These are phyloP conservation scores for Pristionchus exspectatus DNA, from an alignment of 2,888 invertebrate species.

Conservation along the genomic window DNA sequence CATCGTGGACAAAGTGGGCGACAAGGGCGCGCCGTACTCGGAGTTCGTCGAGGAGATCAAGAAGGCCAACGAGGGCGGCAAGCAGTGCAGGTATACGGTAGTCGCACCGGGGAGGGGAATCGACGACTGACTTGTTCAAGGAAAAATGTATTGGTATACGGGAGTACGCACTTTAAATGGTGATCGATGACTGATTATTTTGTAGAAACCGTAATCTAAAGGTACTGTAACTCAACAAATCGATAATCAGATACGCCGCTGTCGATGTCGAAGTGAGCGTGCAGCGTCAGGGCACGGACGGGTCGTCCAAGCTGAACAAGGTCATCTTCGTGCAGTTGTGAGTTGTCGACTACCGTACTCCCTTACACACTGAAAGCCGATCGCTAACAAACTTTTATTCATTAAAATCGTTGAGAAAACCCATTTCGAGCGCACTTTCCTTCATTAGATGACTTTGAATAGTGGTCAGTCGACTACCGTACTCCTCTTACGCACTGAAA, in stretches of 20 bases:
- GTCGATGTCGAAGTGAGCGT: constrained; percentile 78
- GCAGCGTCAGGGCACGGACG: constrained; percentile 79
- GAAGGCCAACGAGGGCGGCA: constrained; percentile 75
- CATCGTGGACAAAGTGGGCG: constrained; percentile 78
- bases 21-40: constrained; percentile 78
- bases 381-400: constrained; percentile 13
- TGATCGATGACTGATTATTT: constrained; percentile 16
- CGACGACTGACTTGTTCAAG: neutral
- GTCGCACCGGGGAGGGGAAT: neutral
- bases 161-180: neutral
- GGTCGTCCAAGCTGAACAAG: constrained; percentile 76
- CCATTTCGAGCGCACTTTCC: too few species aligned
- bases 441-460: neutral
- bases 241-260: constrained; percentile 73
- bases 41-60: constrained; percentile 77
- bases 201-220: neutral
- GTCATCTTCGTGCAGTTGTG: constrained; percentile 79
- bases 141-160: neutral
- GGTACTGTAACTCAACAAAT: neutral
- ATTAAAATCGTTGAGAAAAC: too few species aligned
- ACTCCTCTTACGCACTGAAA: neutral
- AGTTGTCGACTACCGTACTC: constrained; percentile 59
- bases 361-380: neutral
- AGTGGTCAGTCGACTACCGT: neutral
- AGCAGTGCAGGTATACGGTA: constrained; percentile 75